Base-by-base conservation (phyloP, 1,140 invertebrate genomes). In the Brachionus paranguensis region DNA sequence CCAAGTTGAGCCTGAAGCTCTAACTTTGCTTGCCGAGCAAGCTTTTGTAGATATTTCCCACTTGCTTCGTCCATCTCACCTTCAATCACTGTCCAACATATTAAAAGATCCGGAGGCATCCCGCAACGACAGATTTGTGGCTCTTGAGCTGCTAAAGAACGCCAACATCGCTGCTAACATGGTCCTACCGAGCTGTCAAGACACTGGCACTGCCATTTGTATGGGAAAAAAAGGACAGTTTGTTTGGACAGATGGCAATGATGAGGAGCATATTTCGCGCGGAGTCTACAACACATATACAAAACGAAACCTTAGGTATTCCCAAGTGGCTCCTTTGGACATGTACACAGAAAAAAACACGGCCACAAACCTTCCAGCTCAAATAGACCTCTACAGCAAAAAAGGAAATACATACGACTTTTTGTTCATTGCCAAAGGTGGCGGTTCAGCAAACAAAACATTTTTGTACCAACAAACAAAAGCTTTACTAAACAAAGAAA, bases 191-290 rank as follows among this genome's bases (percentile, higher is more conserved):
- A 89, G 89, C 8, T 90, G 89, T 81, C 89, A 90, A 85, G 89
- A 90, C 84, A 90, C 89, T 43, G 89, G 89, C 11, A 90, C 89
- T 72, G 89, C 89, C 41, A 90, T 90, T 55, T 88, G 88, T 81
- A 89, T 90, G 87, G 89, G 88, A 45, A 90, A 90, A 86, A 89
- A 89, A 85, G 89, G 89, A 20, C 89, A 90, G 86, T 88, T 87
- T 87, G 89, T 90, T 12, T 89, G 88, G 89, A 89, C 89, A 41
- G 87, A 89, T 55, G 89, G 89, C 10, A 86, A 87, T 20, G 89
- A 90, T 87, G 88, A 86, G 33, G 88, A 88, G 85, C 86, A 87
- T 3, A 83, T 90, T 27, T 89, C 88, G 47, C 85, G 86, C 65
- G 89, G 89, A 20, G 86, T 90, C 50, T 90, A 90, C 85, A 89